phyloP scores from a whole-genome alignment of 2,888 invertebrate species.

The Zhuqinia jingwanae region DNA sequence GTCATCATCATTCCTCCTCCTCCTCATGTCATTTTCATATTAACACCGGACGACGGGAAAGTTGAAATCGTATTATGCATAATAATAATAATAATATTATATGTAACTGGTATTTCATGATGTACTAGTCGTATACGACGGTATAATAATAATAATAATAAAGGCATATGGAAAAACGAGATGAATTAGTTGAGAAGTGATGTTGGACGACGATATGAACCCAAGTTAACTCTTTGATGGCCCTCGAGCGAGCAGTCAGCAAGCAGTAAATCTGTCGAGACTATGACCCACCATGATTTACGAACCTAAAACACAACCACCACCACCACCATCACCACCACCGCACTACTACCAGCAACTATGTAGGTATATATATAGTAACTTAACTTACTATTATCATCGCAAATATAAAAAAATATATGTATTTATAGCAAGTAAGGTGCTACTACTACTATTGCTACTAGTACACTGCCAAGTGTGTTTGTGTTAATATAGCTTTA shows the following conservation, averaged over 20 bases:
- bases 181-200: conserved; percentile 71
- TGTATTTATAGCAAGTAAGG: not conserved
- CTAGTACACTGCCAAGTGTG: too few relatives aligned
- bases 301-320: conserved; percentile 77
- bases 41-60: conserved; percentile 35
- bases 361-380: too few relatives aligned
- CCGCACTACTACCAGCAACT: conserved; percentile 8
- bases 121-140: conserved; percentile 3
- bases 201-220: conserved; percentile 76
- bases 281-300: conserved; percentile 79
- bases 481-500: conserved; percentile 53
- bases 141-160: not conserved
- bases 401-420: conserved; percentile 31
- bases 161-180: conserved; percentile 63
- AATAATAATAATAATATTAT: too few relatives aligned
- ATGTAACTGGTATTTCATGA: conserved; percentile 63
- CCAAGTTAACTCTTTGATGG: conserved; percentile 79
- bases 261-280: conserved; percentile 79
- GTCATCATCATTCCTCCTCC: conserved; percentile 3
- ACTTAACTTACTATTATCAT: not conserved
- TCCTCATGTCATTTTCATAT: conserved; percentile 55
- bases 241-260: conserved; percentile 79
- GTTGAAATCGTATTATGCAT: conserved; percentile 48
- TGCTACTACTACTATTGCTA: conserved; percentile 9
- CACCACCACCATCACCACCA: not conserved